Base-by-base conservation (phyloP, 2,113 vertebrate species). In the Festucalex cinctus region DNA sequence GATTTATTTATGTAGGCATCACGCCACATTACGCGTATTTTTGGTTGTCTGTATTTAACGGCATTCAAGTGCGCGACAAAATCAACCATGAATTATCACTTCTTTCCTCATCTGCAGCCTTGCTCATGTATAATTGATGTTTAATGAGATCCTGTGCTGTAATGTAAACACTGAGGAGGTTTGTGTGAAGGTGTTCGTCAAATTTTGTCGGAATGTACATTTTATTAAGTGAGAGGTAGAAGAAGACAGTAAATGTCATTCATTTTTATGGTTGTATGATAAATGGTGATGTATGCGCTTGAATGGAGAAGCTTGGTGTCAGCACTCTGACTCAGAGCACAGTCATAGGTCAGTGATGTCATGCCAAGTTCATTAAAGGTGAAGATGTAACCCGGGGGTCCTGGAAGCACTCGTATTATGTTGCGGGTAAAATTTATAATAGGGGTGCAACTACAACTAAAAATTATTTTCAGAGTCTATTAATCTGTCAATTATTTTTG, bases 171-270 rank as follows among this genome's bases (percentile, higher is more conserved):
- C 44, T 46, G 24, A 54, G 2, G 4, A 49, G 51, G 28, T n/a
- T 7, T 22, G 13, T 7, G 9, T 41, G 37, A 48, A 7, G 17
- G 6, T 44, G 26, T 63, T 28, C 3, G 2, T n/a, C 1, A 28
- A 32, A 12, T n/a, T n/a, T 37, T 60, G 32, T 6, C 6, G 20
- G 35, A 14, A 20, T 20, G 32, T n/a, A 36, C 19, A 5, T 22
- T 20, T 22, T 10, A 12, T 32, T 28, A 32, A 32, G 26, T 28
- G 6, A 14, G 35, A 60, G 3, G 46, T 56, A 66, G 76, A 76
- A 73, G 36, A 32, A 48, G 1, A 63, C 36, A 43, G 46, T 57
- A 65, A 66, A 78, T 71, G 64, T 69, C 71, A 56, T 19, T 37
- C 10, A 59, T 41, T 39, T 39, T 41, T 14, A 20, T 22, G 36